phyloP scores from a whole-genome alignment of 2,888 invertebrate genomes.

The Acleris sparsana region DNA sequence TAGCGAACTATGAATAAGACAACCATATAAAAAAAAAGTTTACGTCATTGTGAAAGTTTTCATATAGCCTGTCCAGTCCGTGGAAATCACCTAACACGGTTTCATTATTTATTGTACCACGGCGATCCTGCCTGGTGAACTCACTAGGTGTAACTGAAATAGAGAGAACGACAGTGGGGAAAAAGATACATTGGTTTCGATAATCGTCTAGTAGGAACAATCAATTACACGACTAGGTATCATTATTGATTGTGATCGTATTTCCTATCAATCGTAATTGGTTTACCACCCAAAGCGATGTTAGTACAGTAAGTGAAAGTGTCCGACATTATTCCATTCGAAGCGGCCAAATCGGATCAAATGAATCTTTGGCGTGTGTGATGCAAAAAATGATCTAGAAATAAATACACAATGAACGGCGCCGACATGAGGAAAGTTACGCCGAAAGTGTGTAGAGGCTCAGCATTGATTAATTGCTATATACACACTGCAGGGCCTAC shows the following conservation, averaged over 20 bases:
- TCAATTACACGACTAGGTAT: constrained; percentile 14
- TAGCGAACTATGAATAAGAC: no score
- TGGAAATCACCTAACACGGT: no score
- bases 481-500: not conserved
- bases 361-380: constrained; percentile 33
- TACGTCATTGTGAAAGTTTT: no score
- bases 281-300: constrained; percentile 36
- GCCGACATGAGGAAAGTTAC: constrained; percentile 12
- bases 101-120: no score
- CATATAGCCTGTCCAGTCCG: no score
- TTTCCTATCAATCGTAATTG: constrained; percentile 33
- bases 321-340: constrained; percentile 29
- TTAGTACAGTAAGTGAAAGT: constrained; percentile 37
- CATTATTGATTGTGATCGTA: constrained; percentile 23
- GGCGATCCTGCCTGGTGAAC: no score
- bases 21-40: no score
- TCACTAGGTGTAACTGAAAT: no score
- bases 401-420: constrained; percentile 26
- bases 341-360: constrained; percentile 29
- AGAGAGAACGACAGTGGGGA: not conserved
- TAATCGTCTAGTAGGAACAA: constrained; percentile 1
- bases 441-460: constrained; percentile 2
- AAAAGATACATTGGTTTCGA: constrained; percentile 4
- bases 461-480: constrained; percentile 17
- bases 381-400: constrained; percentile 38